Conservation (phyloP, 2,113 vertebrate genomes). For the Martes martes region DNA sequence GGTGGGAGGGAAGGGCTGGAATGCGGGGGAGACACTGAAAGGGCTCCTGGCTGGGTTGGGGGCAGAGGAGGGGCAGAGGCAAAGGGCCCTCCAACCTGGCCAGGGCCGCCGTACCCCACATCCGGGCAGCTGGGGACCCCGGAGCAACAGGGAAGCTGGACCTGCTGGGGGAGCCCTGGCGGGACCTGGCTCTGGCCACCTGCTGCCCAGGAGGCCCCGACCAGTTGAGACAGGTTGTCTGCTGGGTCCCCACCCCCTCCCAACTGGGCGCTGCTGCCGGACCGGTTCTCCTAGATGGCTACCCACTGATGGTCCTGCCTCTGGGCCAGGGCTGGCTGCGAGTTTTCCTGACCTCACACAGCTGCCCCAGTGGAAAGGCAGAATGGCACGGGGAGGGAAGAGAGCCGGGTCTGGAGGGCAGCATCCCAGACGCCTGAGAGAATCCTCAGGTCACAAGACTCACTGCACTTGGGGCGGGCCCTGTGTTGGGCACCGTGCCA, state of each 20-base stretch:
- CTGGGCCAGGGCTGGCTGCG: not conserved
- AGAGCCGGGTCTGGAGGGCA: not conserved
- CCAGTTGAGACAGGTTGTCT: slow-evolving; percentile 58
- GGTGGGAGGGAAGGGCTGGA: not conserved
- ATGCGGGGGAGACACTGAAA: rapidly evolving
- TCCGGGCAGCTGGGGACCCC: no score
- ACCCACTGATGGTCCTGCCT: not conserved
- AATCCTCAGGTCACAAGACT: not conserved
- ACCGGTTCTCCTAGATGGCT: slow-evolving; percentile 57
- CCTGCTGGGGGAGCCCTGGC: not conserved
- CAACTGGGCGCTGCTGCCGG: not conserved
- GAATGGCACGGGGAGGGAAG: rapidly evolving
- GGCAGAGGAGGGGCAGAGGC: not conserved
- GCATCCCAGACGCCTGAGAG: rapidly evolving
- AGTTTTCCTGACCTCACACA: rapidly evolving
- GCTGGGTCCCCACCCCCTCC: slow-evolving; percentile 15
- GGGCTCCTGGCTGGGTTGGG: not conserved
- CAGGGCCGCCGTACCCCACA: not conserved
- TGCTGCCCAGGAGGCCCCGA: not conserved
- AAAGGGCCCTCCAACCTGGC: not conserved
- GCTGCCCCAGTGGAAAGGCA: not conserved
- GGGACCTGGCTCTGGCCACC: slow-evolving; percentile 10
- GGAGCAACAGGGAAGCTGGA: not conserved
- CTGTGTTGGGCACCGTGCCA: not conserved
- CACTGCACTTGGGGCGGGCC: rapidly evolving